Percentiles rank a stretch among this genome's conserved stretches.
Evolutionary conservation across 2,888 invertebrate genomes (phyloP).

Genomic region (Amblyjoppa proteus): DNA sequence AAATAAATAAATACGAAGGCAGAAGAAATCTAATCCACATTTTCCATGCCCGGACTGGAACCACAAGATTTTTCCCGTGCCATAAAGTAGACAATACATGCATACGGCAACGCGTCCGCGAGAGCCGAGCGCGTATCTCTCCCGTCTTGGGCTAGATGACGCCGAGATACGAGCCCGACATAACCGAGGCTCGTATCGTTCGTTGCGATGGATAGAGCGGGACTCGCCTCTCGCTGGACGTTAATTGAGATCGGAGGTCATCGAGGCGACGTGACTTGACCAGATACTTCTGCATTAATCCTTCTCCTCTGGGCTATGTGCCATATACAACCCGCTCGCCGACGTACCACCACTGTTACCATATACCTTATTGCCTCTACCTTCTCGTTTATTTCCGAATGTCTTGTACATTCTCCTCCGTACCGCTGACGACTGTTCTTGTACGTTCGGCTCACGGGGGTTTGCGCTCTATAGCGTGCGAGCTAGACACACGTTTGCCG

Average conservation of each 20-base stretch:
- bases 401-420: slow-evolving; percentile 37
- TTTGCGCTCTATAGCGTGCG: slow-evolving; percentile 4
- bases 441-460: slow-evolving; percentile 25
- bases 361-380: slow-evolving; percentile 13
- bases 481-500: background rate
- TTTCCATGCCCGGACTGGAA: slow-evolving; percentile 12
- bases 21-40: background rate
- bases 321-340: background rate
- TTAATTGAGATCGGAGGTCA: slow-evolving; percentile 68
- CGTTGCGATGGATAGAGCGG: slow-evolving; percentile 43
- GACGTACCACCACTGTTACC: slow-evolving; percentile 7
- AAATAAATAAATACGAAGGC: background rate
- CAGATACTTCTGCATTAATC: slow-evolving; percentile 68
- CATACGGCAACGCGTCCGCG: background rate
- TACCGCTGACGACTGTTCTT: slow-evolving; percentile 35
- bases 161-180: slow-evolving; percentile 47
- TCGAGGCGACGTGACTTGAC: slow-evolving; percentile 68
- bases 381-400: slow-evolving; percentile 51
- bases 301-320: slow-evolving; percentile 42
- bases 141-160: slow-evolving; percentile 43
- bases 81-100: background rate
- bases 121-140: slow-evolving; percentile 15
- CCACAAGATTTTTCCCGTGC: background rate
- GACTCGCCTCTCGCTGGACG: slow-evolving; percentile 61
- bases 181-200: slow-evolving; percentile 55